These are phyloP conservation scores for Mormyrus hasselquistii DNA, from an alignment of 2,797 vertebrate species.

Conservation along the genomic window DNA sequence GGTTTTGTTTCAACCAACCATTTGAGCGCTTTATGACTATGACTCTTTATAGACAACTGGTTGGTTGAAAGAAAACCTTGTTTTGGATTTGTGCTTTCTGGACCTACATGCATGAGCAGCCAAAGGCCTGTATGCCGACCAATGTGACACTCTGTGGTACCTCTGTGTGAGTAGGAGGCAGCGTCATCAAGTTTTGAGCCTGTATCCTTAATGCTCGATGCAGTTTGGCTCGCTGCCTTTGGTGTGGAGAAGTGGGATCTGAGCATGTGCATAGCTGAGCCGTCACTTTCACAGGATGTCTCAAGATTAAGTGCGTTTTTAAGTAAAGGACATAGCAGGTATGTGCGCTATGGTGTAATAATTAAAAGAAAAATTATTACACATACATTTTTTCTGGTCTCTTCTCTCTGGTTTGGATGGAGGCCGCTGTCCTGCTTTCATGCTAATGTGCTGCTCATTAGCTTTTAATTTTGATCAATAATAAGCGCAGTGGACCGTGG, in stretches of 20 bases:
- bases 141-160: neutral
- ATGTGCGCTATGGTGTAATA: neutral
- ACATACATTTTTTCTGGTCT: neutral
- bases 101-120: neutral
- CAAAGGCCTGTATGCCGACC: neutral
- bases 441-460: slow-evolving; percentile 27
- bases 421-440: slow-evolving; percentile 18
- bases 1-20: neutral
- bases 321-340: neutral
- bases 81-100: neutral
- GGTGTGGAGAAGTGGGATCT: neutral
- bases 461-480: slow-evolving; percentile 26
- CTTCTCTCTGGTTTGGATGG: neutral
- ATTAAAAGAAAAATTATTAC: neutral
- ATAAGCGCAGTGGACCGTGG: slow-evolving; percentile 10
- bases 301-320: neutral
- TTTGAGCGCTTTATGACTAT: neutral
- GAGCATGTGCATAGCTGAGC: neutral
- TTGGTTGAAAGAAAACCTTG: too few relatives aligned
- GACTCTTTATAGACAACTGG: neutral
- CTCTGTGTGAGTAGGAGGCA: neutral
- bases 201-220: neutral
- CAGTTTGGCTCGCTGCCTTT: neutral
- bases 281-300: neutral
- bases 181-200: neutral